Conservation (phyloP, 2,113 vertebrate genomes). For the Apaloderma vittatum region DNA sequence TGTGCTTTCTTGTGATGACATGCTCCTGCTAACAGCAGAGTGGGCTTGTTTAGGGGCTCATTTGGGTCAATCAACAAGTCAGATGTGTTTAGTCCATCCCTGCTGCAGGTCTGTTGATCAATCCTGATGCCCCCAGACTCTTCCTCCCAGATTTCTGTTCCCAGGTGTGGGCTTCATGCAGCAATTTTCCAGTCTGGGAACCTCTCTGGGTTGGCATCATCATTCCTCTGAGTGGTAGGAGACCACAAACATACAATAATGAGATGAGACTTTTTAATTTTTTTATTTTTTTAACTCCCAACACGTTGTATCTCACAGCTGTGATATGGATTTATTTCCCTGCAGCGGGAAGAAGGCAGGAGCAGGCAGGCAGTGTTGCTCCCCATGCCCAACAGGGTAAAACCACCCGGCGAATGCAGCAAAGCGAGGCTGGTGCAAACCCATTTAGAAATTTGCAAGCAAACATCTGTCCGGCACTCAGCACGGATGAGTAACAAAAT, state of each 20-base stretch:
- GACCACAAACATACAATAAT: fast-evolving
- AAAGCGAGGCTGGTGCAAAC: fast-evolving
- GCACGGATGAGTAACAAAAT: slow-evolving; percentile 40
- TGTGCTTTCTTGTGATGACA: background rate
- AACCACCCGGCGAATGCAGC: fast-evolving
- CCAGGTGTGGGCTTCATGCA: background rate
- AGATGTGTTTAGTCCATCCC: background rate
- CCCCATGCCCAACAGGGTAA: fast-evolving
- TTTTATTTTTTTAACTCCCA: background rate
- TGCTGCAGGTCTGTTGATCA: background rate
- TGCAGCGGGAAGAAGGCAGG: background rate
- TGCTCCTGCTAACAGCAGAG: background rate
- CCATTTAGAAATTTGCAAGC: background rate
- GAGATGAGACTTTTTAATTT: background rate
- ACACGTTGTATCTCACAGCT: fast-evolving
- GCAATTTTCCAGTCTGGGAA: background rate
- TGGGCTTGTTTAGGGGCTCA: background rate
- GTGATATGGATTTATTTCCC: background rate
- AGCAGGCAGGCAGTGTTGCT: fast-evolving
- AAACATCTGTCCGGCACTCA: slow-evolving; percentile 13
- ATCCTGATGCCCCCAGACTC: fast-evolving
- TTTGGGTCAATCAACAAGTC: background rate
- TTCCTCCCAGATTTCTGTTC: background rate
- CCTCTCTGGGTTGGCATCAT: background rate
- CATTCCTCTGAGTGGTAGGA: background rate